Base-by-base conservation (phyloP, 2,113 vertebrate genomes). In the Laticauda colubrina region DNA sequence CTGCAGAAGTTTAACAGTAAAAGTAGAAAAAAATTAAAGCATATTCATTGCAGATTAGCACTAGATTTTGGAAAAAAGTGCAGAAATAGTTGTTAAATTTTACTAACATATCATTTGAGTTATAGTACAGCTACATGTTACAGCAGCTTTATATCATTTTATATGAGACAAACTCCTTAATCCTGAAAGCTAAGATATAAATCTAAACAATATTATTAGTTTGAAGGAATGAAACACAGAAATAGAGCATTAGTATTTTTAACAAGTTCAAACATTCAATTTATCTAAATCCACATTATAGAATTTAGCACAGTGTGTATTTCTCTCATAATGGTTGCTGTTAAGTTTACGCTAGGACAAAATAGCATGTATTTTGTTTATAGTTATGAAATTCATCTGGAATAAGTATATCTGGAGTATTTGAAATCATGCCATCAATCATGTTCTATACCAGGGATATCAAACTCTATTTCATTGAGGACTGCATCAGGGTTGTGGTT, bases 131-230 rank as follows among this genome's bases (percentile, higher is more conserved):
- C 85, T 88, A 43, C 23, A 24, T 88, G 95, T 91, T 93, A 93
- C 85, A 94, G 90, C 61, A 92, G 94, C 87, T 95, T 94, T 95
- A 88, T 11, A 94, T 45, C 8, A 89, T 92, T 96, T 96, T 95
- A 39, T 93, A 96, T 95, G 95, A 96, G 94, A 96, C 94, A 96
- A 96, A 95, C 90, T 5, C 6, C 91, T 97, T 95, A 96, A 96
- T 96, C 94, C 93, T 94, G 93, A 48, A 85, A 97, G 93, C 87
- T 92, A 96, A 92, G 0, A 96, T 93, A 95, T 5, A 96, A 94
- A 95, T 59, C 69, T 95, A 12, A 14, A 89, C 95, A 96, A 96
- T 69, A 56, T 91, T 94, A 1, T 0, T 64, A 94, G 88, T 81
- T 90, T 94, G 89, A 92, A 0, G 93, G 45, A 88, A 96, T 21